phyloP scores from a whole-genome alignment of 2,888 invertebrate genomes.

The Liodrosophila aerea region DNA sequence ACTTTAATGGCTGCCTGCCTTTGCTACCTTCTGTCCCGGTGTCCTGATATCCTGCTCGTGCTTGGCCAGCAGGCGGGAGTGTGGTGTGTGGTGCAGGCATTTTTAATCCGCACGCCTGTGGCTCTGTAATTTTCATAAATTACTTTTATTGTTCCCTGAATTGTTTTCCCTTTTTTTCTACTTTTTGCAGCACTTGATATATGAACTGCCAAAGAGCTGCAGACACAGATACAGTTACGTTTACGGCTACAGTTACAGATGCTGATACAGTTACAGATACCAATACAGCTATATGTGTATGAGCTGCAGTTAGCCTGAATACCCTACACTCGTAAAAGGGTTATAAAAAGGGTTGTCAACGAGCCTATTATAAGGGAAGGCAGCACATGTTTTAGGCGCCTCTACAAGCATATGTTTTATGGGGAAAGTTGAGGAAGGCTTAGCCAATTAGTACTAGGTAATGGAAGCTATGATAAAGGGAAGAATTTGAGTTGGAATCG shows the following conservation, averaged over 20 bases:
- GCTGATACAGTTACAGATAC: background rate
- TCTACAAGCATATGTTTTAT: too few relatives aligned
- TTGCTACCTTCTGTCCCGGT: background rate
- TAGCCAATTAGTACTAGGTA: too few relatives aligned
- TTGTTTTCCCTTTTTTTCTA: conserved; percentile 17
- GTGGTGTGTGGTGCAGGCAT: conserved; percentile 40
- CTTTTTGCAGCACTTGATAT: conserved; percentile 53
- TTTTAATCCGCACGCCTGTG: conserved; percentile 76
- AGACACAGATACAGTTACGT: conserved; percentile 9
- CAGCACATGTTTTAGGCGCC: too few relatives aligned
- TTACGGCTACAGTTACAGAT: conserved; percentile 14
- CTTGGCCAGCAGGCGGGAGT: background rate
- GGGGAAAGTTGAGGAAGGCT: too few relatives aligned
- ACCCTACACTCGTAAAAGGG: background rate
- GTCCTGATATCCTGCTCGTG: background rate
- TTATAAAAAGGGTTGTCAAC: background rate
- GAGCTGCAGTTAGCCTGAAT: background rate
- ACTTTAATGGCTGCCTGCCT: conserved; percentile 43
- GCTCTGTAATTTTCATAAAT: conserved; percentile 80
- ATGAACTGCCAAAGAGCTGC: conserved; percentile 68
- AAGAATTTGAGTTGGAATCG: too few relatives aligned
- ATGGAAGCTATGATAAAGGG: too few relatives aligned
- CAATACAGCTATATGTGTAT: conserved; percentile 4
- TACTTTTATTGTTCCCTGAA: conserved; percentile 72
- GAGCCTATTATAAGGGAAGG: too few relatives aligned